Base-by-base conservation (phyloP, 2,113 vertebrate species). In the Pomatorhinus ruficollis region DNA sequence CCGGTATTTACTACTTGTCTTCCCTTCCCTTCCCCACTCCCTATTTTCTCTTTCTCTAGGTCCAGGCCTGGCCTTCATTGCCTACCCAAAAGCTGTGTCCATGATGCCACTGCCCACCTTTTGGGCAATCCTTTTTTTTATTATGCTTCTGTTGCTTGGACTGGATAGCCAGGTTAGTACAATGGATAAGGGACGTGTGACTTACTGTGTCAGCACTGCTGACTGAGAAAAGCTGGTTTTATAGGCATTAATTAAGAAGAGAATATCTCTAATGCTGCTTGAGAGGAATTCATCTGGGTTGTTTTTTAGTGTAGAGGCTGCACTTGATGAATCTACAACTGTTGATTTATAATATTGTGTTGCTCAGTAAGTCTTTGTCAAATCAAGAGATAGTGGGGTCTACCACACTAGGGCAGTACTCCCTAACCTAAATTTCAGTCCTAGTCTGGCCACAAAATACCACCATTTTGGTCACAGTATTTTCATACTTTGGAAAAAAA, bases 121-220 rank as follows among this genome's bases (percentile, higher is more conserved):
- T 96, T 99, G 99, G 99, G 99, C 99, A 85, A 98, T 99, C 96
- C 99, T 99, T 57, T 99, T 99, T 98, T 99, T 99, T 96, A 99
- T 99, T 97, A 99, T 99, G 99, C 99, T 99, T 98, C 98, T 99
- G 98, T 98, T 99, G 96, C 99, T 99, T 97, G 99, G 99, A 97
- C 98, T 99, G 96, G 99, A 99, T 98, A 99, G 99, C 98, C 99
- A 99, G 99, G 99, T 99, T 80, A 53, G 98, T 96, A 70, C 2
- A 0, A 30, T 65, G 45, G n/a, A 27, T 77, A 33, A 57, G 25
- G 33, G 37, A 49, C 40, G 4, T 3, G 16, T 50, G 31, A 33
- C 53, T 79, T 65, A 11, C 0, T 61, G 17, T 57, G 30, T 57
- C 6, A 2, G 31, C 2, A 1, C 28, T 79, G 61, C 90, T 80